phyloP scores from a whole-genome alignment of 2,888 invertebrate genomes.

The Eustalomyia histrio region DNA sequence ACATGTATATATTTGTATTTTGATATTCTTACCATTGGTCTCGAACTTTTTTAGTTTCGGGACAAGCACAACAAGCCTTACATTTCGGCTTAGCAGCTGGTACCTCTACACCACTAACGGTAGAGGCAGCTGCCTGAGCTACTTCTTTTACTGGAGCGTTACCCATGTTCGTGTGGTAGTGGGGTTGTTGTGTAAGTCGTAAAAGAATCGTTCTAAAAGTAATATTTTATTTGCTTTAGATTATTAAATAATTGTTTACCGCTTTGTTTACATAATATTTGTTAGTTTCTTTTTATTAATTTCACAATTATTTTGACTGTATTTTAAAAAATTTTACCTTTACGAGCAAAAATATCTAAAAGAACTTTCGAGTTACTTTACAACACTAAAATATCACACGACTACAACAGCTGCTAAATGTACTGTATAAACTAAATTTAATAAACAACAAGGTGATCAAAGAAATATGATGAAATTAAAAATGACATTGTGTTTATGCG shows the following conservation, averaged over 20 bases:
- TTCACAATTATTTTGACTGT: constrained; percentile 35
- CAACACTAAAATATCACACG: constrained; percentile 42
- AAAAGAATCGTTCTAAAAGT: constrained; percentile 33
- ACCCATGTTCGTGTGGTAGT: constrained; percentile 79
- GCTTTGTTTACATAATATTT: constrained; percentile 18
- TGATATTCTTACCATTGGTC: constrained; percentile 92
- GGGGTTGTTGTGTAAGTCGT: constrained; percentile 48
- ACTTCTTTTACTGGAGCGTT: constrained; percentile 81
- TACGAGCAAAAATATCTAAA: too few species aligned
- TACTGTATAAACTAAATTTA: constrained; percentile 8
- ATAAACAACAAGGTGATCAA: not conserved
- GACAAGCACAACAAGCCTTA: constrained; percentile 98
- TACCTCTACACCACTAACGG: constrained; percentile 77
- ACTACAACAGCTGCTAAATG: constrained; percentile 3
- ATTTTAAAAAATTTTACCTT: constrained; percentile 7
- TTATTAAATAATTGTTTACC: not conserved
- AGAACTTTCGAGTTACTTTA: too few species aligned
- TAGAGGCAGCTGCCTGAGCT: constrained; percentile 75
- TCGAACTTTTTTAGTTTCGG: constrained; percentile 93
- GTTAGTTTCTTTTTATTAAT: constrained; percentile 25
- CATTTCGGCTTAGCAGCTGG: constrained; percentile 84
- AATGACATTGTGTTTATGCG: too few species aligned
- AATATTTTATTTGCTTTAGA: not conserved
- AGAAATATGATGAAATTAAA: too few species aligned
- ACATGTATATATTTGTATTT: not conserved